Evolutionary conservation across 2,888 invertebrate genomes (phyloP).

Genomic region (Ashinkailepas kermadecensis): DNA sequence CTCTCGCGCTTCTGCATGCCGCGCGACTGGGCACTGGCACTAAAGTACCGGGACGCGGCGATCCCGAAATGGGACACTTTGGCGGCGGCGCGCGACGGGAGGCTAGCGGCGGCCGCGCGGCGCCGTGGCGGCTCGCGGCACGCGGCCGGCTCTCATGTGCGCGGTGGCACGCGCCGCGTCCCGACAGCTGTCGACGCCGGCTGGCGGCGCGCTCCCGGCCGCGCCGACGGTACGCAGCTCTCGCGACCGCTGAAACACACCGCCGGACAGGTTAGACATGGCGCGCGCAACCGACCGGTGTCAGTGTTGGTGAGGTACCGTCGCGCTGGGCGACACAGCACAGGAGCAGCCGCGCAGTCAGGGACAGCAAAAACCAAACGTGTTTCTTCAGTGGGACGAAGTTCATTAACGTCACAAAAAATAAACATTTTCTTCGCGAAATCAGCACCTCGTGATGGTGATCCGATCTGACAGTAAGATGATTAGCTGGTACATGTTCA

Average conservation of each 20-base stretch:
- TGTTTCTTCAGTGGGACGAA: too few species aligned
- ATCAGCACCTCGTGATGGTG: too few species aligned
- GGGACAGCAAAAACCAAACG: too few species aligned
- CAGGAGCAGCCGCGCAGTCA: too few species aligned
- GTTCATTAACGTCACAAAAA: too few species aligned
- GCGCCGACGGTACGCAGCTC: neutral
- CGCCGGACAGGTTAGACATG: too few species aligned
- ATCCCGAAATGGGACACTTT: slow-evolving; percentile 21
- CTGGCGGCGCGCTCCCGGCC: neutral
- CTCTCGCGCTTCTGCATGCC: slow-evolving; percentile 49
- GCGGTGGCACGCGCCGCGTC: neutral
- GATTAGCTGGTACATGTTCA: too few species aligned
- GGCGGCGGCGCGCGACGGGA: neutral
- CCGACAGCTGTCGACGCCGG: neutral
- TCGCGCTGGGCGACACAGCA: too few species aligned
- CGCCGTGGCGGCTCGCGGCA: neutral
- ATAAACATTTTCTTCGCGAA: too few species aligned
- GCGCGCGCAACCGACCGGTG: too few species aligned
- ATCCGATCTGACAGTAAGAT: too few species aligned
- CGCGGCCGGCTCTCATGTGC: neutral
- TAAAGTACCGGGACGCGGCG: slow-evolving; percentile 27
- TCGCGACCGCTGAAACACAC: neutral
- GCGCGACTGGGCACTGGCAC: slow-evolving; percentile 32
- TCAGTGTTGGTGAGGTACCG: too few species aligned
- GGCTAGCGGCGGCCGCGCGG: neutral